phyloP scores from a whole-genome alignment of 2,888 invertebrate genomes.

The Habrosyne pyritoides region DNA sequence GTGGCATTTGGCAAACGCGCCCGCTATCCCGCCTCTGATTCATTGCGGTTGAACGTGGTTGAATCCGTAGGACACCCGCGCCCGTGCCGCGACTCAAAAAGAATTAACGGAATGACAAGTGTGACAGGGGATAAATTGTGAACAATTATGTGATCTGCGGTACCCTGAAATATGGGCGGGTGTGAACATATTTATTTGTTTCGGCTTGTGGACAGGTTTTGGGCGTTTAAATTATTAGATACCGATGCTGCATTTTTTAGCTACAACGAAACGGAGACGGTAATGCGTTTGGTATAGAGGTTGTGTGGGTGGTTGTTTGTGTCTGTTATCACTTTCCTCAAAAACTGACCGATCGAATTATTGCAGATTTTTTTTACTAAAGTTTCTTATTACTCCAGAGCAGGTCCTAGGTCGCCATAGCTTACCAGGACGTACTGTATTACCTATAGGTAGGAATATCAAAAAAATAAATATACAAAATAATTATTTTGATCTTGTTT shows the following conservation, averaged over 20 bases:
- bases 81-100: constrained; percentile 51
- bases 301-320: no score
- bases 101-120: constrained; percentile 74
- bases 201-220: constrained; percentile 19
- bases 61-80: constrained; percentile 13
- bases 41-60: constrained; percentile 33
- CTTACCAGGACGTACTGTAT: no score
- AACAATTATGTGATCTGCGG: constrained; percentile 63
- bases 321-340: no score
- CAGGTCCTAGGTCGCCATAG: no score
- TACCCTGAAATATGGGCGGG: constrained; percentile 48
- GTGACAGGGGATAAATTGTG: constrained; percentile 73
- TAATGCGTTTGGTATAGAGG: no score
- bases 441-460: no score
- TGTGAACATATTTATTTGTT: constrained; percentile 35
- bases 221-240: constrained; percentile 9
- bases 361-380: no score
- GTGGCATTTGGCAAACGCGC: constrained; percentile 23
- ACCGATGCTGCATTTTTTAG: neutral
- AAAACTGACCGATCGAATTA: no score
- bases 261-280: constrained; percentile 17
- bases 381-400: no score
- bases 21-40: constrained; percentile 30
- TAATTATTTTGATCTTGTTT: no score
- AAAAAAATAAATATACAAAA: no score